Evolutionary conservation across 2,888 invertebrate genomes (phyloP).

Genomic region (Euplagia quadripunctaria): DNA sequence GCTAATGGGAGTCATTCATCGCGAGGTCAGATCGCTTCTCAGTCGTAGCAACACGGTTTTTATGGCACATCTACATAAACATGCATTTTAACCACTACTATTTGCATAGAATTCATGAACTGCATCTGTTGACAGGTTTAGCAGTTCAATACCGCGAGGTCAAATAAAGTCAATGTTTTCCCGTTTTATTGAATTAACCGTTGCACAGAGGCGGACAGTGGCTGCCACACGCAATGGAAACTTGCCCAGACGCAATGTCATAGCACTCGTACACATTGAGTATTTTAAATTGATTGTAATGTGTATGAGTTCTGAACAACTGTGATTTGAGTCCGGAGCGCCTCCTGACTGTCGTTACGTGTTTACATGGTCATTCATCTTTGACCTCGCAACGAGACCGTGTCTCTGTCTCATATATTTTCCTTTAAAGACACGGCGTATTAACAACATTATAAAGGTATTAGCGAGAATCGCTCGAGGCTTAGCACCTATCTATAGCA

Average conservation of each 20-base stretch:
- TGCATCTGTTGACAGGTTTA: slow-evolving; percentile 64
- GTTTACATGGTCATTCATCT: slow-evolving; percentile 85
- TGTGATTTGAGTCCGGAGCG: slow-evolving; percentile 80
- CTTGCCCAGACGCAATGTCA: slow-evolving; percentile 76
- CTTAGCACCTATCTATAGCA: slow-evolving; percentile 78
- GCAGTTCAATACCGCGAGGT: slow-evolving; percentile 68
- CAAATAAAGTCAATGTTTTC: slow-evolving; percentile 61
- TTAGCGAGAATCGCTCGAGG: slow-evolving; percentile 78
- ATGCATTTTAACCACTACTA: slow-evolving; percentile 55
- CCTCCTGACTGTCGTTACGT: slow-evolving; percentile 77
- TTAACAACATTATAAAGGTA: slow-evolving; percentile 75
- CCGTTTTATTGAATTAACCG: slow-evolving; percentile 76
- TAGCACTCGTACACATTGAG: slow-evolving; percentile 68
- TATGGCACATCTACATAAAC: slow-evolving; percentile 64
- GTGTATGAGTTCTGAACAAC: slow-evolving; percentile 77
- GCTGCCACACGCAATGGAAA: slow-evolving; percentile 77
- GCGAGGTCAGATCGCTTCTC: slow-evolving; percentile 70
- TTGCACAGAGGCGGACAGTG: slow-evolving; percentile 51
- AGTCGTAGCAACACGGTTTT: slow-evolving; percentile 61
- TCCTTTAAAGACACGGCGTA: slow-evolving; percentile 62
- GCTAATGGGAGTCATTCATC: slow-evolving; percentile 77
- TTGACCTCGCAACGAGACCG: slow-evolving; percentile 74
- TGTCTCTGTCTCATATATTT: slow-evolving; percentile 64
- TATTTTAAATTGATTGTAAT: slow-evolving; percentile 85
- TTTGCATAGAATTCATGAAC: slow-evolving; percentile 51